Base-by-base conservation (phyloP, 2,797 vertebrate species). In the Zalophus californianus region DNA sequence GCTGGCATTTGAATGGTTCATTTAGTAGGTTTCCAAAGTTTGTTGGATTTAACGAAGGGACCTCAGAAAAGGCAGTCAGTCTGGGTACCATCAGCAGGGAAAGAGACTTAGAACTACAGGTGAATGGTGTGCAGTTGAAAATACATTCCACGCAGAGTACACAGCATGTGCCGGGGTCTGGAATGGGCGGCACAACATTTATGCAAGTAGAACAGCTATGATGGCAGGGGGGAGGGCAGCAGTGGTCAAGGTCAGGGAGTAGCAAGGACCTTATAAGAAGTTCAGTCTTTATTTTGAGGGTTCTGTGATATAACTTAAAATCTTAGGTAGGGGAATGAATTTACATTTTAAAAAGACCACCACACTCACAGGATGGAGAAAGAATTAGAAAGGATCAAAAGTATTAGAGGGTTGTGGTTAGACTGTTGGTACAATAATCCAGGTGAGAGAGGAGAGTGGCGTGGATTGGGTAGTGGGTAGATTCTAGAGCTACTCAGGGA, bases 1-100 rank as follows among this genome's bases (percentile, higher is more conserved):
- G 77, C 73, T 77, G 64, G 73, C 44, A 83, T 35, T 50, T 86
- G 64, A 35, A 38, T 64, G 44, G 25, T 72, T 54, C 77, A 85
- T n/a, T 82, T 70, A 75, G 66, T n/a, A 88, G 50, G n/a, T 85
- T 94, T 97, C 83, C 73, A 94, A 94, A 85, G 32, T 91, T 44
- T 96, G 54, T 7, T 85, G 77, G 27, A 78, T 80, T 93, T 90
- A 92, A 84, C 7, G 12, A 86, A 48, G 5, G 85, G 52, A 84
- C 52, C 50, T 84, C 16, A 83, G 85, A 93, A 91, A 96, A 93
- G 25, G 68, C 66, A 83, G 58, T 32, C 41, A 27, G 86, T 78
- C 10, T 88, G 18, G 52, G 44, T 89, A 52, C 18, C 3, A 14
- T 15, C 14, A 60, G 52, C 38, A 86, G 56, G 80, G 32, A 88